Conservation (phyloP, 1,140 invertebrate species). For the Drosophila trapezifrons region DNA sequence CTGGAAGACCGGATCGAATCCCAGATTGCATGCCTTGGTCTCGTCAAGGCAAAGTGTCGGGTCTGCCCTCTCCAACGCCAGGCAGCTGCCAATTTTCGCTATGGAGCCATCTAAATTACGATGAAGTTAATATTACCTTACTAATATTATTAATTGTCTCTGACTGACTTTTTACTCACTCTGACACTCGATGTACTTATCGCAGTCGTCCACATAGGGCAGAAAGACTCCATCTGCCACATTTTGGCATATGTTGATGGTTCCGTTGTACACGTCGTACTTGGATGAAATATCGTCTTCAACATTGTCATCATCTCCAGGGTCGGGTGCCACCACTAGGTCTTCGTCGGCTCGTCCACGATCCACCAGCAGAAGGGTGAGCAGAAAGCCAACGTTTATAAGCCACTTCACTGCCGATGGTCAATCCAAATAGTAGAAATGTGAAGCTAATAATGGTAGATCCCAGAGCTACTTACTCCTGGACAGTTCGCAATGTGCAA, state of each 20-base stretch:
- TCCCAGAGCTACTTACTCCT: constrained; percentile 49
- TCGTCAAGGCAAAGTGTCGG: constrained; percentile 3
- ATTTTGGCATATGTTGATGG: constrained; percentile 49
- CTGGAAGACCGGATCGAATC: constrained; percentile 47
- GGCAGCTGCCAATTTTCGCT: constrained; percentile 16
- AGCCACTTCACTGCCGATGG: constrained; percentile 48
- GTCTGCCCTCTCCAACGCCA: background rate
- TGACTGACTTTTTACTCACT: constrained; percentile 28
- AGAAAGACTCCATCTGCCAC: constrained; percentile 38
- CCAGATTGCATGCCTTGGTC: constrained; percentile 12
- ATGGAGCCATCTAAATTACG: background rate
- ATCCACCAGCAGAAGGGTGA: constrained; percentile 14
- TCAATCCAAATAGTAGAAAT: background rate
- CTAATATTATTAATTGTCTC: too few relatives aligned
- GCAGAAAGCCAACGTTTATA: constrained; percentile 18
- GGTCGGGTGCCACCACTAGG: constrained; percentile 43
- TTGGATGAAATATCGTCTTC: constrained; percentile 4
- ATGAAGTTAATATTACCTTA: background rate
- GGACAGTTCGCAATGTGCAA: constrained; percentile 12
- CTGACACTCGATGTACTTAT: constrained; percentile 35
- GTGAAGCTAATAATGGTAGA: too few relatives aligned
- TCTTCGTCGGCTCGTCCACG: constrained; percentile 3
- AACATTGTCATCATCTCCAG: constrained; percentile 2
- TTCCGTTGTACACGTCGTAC: constrained; percentile 36
- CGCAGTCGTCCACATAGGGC: constrained; percentile 50